These are phyloP conservation scores for Drosophila merina DNA, from an alignment of 2,888 invertebrate genomes.

Conservation along the genomic window DNA sequence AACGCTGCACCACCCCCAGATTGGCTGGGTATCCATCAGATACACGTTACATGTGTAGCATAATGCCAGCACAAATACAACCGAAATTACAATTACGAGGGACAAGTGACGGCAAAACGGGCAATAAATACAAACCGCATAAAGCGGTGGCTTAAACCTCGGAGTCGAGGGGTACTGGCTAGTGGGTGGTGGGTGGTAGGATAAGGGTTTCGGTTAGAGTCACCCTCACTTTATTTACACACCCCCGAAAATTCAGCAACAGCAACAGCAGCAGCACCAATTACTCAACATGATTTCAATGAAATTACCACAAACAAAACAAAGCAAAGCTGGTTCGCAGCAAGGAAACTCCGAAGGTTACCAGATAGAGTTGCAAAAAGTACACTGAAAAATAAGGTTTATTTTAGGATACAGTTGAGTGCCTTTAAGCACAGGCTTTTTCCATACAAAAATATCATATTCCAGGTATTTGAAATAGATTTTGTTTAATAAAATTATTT, in stretches of 20 bases:
- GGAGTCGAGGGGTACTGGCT: slow-evolving; percentile 9
- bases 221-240: slow-evolving; percentile 67
- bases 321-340: slow-evolving; percentile 49
- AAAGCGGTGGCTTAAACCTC: slow-evolving; percentile 76
- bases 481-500: slow-evolving; percentile 3
- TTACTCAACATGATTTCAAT: slow-evolving; percentile 84
- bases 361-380: slow-evolving; percentile 10
- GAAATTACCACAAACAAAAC: slow-evolving; percentile 80
- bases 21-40: slow-evolving; percentile 67
- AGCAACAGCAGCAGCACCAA: slow-evolving; percentile 60
- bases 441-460: background rate
- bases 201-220: slow-evolving; percentile 10
- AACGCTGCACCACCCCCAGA: slow-evolving; percentile 24
- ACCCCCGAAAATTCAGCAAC: slow-evolving; percentile 30
- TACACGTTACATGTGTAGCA: slow-evolving; percentile 74
- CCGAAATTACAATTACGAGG: slow-evolving; percentile 42
- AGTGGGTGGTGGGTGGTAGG: slow-evolving; percentile 2
- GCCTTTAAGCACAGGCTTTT: background rate
- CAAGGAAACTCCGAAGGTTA: slow-evolving; percentile 26
- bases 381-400: background rate
- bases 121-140: slow-evolving; percentile 83
- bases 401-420: background rate
- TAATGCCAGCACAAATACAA: slow-evolving; percentile 65
- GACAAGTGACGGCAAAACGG: slow-evolving; percentile 56
- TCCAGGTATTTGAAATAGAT: background rate